Conservation (phyloP, 2,113 vertebrate species). For the Reinhardtius hippoglossoides region DNA sequence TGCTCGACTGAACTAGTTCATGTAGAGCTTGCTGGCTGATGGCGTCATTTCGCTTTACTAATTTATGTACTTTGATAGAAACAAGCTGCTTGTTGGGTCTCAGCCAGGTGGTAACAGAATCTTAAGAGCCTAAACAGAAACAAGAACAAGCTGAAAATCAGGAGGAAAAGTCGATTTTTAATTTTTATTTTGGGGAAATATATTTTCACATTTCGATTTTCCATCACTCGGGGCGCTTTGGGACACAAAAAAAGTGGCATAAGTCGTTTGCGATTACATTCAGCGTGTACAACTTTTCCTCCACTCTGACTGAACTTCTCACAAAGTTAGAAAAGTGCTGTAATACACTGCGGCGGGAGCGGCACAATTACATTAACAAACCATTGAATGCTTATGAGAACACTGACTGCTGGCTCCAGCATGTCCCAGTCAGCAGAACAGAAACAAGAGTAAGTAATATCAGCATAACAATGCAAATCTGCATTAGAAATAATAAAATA, state of each 20-base stretch:
- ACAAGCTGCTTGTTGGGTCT: constrained; percentile 53
- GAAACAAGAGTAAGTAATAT: constrained; percentile 42
- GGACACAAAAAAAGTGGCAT: background rate
- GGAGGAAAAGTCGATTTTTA: no score
- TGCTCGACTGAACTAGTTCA: constrained; percentile 72
- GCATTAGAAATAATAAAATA: constrained; percentile 55
- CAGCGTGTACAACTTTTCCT: background rate
- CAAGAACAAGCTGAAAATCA: background rate
- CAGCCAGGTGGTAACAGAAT: background rate
- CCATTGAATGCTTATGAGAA: constrained; percentile 49
- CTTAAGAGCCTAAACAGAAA: background rate
- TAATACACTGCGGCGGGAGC: constrained; percentile 11
- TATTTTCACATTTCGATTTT: no score
- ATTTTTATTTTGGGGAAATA: background rate
- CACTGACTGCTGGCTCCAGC: constrained; percentile 41
- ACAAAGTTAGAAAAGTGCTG: constrained; percentile 33
- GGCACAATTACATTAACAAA: constrained; percentile 50
- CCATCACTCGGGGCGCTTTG: background rate
- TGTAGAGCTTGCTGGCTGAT: constrained; percentile 36
- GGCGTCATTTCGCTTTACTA: constrained; percentile 57
- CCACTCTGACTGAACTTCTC: constrained; percentile 13
- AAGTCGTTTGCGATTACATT: background rate
- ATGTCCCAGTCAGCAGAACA: constrained; percentile 58
- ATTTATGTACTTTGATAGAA: constrained; percentile 64
- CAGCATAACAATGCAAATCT: constrained; percentile 62